phyloP scores from a whole-genome alignment of 2,113 vertebrate genomes.

The Motacilla alba region DNA sequence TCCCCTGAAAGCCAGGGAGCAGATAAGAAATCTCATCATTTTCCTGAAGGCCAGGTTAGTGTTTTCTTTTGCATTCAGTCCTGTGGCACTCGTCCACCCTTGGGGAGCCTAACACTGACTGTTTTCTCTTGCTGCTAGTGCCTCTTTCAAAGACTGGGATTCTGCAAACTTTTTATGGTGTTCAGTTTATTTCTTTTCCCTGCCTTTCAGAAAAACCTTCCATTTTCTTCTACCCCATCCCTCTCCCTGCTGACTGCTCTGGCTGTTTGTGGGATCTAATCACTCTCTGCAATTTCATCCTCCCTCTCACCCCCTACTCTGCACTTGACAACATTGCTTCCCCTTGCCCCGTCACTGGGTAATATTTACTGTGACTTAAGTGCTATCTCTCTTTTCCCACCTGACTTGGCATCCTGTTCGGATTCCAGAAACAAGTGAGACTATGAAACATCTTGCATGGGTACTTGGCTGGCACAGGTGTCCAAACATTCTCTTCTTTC shows the following conservation, averaged over 20 bases:
- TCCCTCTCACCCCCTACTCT: neutral
- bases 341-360: neutral
- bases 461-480: constrained; percentile 15
- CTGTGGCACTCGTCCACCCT: constrained; percentile 6
- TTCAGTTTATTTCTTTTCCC: constrained; percentile 40
- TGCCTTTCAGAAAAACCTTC: constrained; percentile 23
- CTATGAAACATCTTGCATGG: neutral
- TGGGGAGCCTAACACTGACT: neutral
- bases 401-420: constrained; percentile 46
- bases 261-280: constrained; percentile 9
- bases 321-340: neutral
- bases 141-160: neutral
- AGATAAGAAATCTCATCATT: constrained; percentile 38
- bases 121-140: constrained; percentile 1
- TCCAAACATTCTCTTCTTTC: constrained; percentile 46
- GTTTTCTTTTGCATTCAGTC: constrained; percentile 23
- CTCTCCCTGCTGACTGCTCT: neutral
- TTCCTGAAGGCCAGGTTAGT: neutral
- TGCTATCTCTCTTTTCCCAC: constrained; percentile 42
- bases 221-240: neutral
- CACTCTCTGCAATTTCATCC: constrained; percentile 42
- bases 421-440: constrained; percentile 8
- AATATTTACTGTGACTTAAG: constrained; percentile 19
- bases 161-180: constrained; percentile 11
- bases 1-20: neutral